phyloP scores from a whole-genome alignment of 2,888 invertebrate genomes.

The Epinotia brunnichana region DNA sequence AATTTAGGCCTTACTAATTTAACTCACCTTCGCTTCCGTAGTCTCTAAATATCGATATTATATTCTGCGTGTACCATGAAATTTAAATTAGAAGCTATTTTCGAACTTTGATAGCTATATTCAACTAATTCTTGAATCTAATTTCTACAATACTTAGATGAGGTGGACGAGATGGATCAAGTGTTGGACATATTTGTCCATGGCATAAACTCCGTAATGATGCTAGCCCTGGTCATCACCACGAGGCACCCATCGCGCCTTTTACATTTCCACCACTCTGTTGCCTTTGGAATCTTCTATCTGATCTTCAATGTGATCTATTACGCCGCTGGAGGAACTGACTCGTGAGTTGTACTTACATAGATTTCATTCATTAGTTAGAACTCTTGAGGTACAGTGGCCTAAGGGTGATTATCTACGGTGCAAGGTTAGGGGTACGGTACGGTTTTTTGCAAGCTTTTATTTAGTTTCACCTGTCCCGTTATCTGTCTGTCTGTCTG shows the following conservation, averaged over 20 bases:
- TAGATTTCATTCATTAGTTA: not conserved
- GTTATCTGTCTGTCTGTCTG: no score
- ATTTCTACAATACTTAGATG: conserved; percentile 48
- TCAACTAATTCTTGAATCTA: not conserved
- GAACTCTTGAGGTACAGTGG: not conserved
- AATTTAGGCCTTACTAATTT: no score
- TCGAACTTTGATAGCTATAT: no score
- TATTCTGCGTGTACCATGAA: no score
- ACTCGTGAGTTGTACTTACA: conserved; percentile 78
- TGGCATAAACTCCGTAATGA: conserved; percentile 88
- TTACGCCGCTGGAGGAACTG: conserved; percentile 87
- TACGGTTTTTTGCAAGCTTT: no score
- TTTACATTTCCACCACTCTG: conserved; percentile 84
- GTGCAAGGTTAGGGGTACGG: no score
- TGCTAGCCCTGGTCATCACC: conserved; percentile 87
- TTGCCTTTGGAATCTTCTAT: conserved; percentile 86
- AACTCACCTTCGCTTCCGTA: no score
- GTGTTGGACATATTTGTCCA: conserved; percentile 72
- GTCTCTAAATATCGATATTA: no score
- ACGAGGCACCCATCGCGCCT: conserved; percentile 88
- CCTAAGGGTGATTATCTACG: not conserved
- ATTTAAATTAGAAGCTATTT: no score
- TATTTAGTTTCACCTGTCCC: no score
- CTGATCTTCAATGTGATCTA: conserved; percentile 88
- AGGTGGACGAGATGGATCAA: conserved; percentile 58